A percentile compares a stretch with the other conserved stretches of the same genome.
Evolutionary conservation across 2,113 vertebrate genomes (phyloP).

Genomic region (Leucopsar rothschildi): DNA sequence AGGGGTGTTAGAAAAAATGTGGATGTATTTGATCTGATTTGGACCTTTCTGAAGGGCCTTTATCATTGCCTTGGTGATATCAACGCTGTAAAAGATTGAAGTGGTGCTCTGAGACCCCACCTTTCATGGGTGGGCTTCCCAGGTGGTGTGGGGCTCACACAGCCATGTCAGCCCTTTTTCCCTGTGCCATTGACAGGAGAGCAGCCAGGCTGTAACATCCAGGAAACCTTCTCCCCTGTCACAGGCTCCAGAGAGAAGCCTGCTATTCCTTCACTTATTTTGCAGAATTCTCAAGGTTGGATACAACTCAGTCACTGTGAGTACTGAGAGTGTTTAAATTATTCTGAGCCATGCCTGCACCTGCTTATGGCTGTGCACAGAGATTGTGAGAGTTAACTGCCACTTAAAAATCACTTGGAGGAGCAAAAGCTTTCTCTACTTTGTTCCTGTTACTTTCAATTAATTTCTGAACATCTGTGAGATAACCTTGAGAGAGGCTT

Average conservation of each 20-base stretch:
- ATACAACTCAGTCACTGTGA: neutral
- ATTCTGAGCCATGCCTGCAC: neutral
- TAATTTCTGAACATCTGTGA: neutral
- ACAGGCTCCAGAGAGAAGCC: neutral
- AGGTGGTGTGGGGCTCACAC: neutral
- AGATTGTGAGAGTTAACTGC: neutral
- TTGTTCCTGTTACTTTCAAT: neutral
- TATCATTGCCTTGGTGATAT: neutral
- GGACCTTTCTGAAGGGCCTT: neutral
- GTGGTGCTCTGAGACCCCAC: neutral
- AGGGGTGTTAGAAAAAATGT: neutral
- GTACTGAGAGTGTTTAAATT: neutral
- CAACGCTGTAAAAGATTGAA: neutral
- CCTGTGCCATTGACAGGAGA: neutral
- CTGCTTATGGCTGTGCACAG: neutral
- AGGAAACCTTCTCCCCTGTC: neutral
- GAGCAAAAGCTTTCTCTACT: neutral
- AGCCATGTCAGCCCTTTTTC: fast-evolving
- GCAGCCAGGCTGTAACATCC: neutral
- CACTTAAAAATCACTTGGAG: neutral
- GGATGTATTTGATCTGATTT: neutral
- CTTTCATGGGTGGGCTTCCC: neutral
- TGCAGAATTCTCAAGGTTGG: neutral
- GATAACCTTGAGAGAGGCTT: neutral
- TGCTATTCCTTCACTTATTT: neutral